Conservation (phyloP, 2,888 invertebrate species). For the Mycalesis mineus region DNA sequence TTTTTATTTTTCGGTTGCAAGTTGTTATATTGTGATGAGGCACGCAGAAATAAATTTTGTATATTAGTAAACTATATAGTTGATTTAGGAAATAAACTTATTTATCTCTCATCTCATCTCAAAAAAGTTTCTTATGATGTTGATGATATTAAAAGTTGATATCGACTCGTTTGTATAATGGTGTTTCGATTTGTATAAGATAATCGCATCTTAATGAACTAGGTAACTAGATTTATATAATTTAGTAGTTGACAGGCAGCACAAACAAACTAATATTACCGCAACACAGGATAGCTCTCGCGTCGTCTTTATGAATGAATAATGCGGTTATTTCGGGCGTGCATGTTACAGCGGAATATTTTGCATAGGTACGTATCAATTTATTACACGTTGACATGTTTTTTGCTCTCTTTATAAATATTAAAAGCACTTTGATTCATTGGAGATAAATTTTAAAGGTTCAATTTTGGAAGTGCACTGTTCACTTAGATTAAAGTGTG, state of each 20-base stretch:
- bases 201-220: conserved; percentile 5
- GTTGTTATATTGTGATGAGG: no score
- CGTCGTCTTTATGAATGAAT: conserved; percentile 38
- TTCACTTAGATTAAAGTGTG: not conserved
- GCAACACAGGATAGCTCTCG: conserved; percentile 32
- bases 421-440: conserved; percentile 18
- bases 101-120: no score
- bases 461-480: conserved; percentile 11
- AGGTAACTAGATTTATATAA: conserved; percentile 16
- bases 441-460: conserved; percentile 17
- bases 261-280: conserved; percentile 30
- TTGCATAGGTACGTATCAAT: conserved; percentile 29
- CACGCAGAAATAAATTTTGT: no score
- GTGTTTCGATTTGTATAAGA: not conserved
- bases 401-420: conserved; percentile 21
- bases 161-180: not conserved
- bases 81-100: no score
- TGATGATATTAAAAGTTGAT: no score
- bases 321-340: conserved; percentile 39
- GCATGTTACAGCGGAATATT: conserved; percentile 30
- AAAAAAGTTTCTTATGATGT: no score
- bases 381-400: conserved; percentile 25
- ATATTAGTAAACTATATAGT: no score
- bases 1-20: no score
- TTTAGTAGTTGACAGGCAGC: conserved; percentile 24